phyloP scores from a whole-genome alignment of 2,113 vertebrate genomes.

The Coracopsis vasa region DNA sequence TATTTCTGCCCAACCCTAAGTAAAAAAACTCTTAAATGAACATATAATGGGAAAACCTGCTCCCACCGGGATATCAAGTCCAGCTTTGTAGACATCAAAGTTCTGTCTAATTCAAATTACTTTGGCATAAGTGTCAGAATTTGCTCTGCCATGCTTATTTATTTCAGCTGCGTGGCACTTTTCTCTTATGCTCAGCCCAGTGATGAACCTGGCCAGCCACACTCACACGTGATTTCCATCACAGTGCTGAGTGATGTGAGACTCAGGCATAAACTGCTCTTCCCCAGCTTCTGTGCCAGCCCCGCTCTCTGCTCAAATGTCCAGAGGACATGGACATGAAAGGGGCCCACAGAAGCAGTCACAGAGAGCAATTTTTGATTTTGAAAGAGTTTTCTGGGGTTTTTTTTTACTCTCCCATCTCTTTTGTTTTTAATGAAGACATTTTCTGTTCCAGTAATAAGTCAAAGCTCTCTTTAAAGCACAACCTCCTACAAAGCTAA shows the following conservation, averaged over 20 bases:
- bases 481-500: not conserved
- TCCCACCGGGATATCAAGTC: not conserved
- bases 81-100: constrained; percentile 25
- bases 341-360: not conserved
- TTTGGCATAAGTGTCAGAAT: not conserved
- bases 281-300: not conserved
- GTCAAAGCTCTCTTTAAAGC: not conserved
- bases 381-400: not conserved
- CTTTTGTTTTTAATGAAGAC: not conserved
- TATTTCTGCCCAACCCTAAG: not conserved
- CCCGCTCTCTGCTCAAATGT: not conserved
- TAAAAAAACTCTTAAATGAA: not conserved
- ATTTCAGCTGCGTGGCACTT: not conserved
- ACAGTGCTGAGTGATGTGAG: not conserved
- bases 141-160: not conserved
- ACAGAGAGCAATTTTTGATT: not conserved
- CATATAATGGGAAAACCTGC: not conserved
- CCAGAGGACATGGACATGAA: not conserved
- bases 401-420: not conserved
- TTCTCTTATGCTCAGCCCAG: not conserved
- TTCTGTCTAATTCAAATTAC: constrained; percentile 1
- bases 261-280: not conserved
- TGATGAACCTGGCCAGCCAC: not conserved
- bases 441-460: not conserved
- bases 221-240: not conserved